A percentile compares a stretch with the other conserved stretches of the same genome.
phyloP scores from a whole-genome alignment of 2,888 invertebrate species.

The Nematopogon swammerdamellus region DNA sequence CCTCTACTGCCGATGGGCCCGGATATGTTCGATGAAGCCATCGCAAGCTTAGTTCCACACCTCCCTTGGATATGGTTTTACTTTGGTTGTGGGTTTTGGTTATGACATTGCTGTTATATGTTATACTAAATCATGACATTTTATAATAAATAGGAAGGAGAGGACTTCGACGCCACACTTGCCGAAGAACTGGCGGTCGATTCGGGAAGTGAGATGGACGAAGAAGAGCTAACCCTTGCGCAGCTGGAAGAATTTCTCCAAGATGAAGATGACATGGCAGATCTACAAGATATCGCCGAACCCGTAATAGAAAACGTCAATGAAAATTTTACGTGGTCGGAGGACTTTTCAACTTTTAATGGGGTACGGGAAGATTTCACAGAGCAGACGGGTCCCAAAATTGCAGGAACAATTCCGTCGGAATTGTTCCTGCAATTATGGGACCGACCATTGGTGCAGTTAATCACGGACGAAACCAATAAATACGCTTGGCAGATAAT shows the following conservation, averaged over 20 bases:
- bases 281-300: neutral
- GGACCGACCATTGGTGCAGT: conserved; percentile 2
- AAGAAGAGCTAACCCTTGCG: neutral
- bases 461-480: conserved; percentile 4
- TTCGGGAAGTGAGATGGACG: conserved; percentile 1
- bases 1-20: too few species aligned
- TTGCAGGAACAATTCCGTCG: neutral
- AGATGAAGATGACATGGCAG: neutral
- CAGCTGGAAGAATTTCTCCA: neutral
- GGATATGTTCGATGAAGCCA: too few species aligned
- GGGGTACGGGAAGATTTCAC: neutral
- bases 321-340: neutral
- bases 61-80: too few species aligned
- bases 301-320: neutral
- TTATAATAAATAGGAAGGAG: neutral
- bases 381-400: neutral
- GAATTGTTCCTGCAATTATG: conserved; percentile 3
- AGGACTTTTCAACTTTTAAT: neutral
- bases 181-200: neutral
- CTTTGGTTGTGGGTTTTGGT: too few species aligned
- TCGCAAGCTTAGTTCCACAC: too few species aligned
- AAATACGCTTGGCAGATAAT: conserved; percentile 3
- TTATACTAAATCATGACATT: neutral
- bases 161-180: neutral
- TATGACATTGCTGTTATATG: neutral